Conservation (phyloP, 2,113 vertebrate genomes). For the Planiliza haematocheilus region DNA sequence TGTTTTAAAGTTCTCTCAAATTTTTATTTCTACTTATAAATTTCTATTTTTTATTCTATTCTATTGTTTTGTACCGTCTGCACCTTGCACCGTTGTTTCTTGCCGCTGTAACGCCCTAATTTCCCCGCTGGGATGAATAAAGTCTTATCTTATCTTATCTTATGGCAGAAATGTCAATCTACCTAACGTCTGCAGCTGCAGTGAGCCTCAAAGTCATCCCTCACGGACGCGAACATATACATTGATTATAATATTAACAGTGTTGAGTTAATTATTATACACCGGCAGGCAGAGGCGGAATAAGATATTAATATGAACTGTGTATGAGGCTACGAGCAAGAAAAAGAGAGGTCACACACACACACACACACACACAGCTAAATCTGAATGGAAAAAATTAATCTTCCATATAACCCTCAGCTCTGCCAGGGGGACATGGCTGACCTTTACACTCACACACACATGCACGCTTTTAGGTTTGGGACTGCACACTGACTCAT, state of each 20-base stretch:
- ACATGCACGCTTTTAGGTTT: slow-evolving; percentile 17
- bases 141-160: slow-evolving; percentile 14
- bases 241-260: slow-evolving; percentile 31
- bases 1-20: no score
- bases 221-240: slow-evolving; percentile 8
- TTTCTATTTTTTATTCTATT: no score
- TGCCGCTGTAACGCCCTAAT: no score
- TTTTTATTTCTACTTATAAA: no score
- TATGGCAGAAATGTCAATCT: slow-evolving; percentile 31
- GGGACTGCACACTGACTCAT: slow-evolving; percentile 55
- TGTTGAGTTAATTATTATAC: slow-evolving; percentile 25
- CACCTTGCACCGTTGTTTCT: no score
- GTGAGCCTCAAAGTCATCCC: slow-evolving; percentile 18
- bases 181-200: neutral
- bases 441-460: slow-evolving; percentile 43
- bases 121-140: no score
- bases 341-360: neutral
- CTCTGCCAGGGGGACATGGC: slow-evolving; percentile 37
- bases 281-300: slow-evolving; percentile 20
- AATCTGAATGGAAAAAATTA: slow-evolving; percentile 56
- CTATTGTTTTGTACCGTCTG: no score
- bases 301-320: slow-evolving; percentile 18
- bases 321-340: neutral
- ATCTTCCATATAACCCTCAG: slow-evolving; percentile 45
- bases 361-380: neutral